These are phyloP conservation scores for Irena cyanogastra DNA, from an alignment of 2,113 vertebrate genomes.

Conservation along the genomic window DNA sequence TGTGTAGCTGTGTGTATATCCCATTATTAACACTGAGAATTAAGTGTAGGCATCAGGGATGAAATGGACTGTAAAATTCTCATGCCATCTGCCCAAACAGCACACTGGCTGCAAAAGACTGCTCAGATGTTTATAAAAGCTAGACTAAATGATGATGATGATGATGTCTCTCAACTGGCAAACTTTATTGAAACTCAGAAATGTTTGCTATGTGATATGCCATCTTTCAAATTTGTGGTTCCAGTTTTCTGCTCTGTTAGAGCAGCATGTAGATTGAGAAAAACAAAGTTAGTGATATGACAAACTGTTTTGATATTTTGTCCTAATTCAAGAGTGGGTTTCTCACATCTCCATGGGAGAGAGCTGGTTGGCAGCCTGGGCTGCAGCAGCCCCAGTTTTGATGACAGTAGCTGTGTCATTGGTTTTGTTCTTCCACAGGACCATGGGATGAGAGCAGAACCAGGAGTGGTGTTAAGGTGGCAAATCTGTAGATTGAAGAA, in stretches of 20 bases:
- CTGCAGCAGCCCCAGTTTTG: not conserved
- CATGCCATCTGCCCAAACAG: not conserved
- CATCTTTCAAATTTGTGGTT: not conserved
- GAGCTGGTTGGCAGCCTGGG: not conserved
- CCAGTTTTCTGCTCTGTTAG: not conserved
- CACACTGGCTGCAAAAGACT: not conserved
- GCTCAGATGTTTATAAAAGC: not conserved
- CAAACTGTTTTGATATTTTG: not conserved
- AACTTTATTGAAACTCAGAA: not conserved
- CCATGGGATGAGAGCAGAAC: not conserved
- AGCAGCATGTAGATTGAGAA: not conserved
- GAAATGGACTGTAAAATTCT: not conserved
- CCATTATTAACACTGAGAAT: not conserved
- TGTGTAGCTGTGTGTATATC: not conserved
- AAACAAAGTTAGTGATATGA: not conserved
- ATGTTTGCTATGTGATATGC: not conserved
- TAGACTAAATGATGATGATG: not conserved
- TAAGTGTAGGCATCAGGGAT: not conserved
- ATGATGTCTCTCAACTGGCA: not conserved
- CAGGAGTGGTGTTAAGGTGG: not conserved
- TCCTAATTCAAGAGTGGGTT: not conserved
- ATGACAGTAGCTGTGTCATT: not conserved
- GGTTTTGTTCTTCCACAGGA: not conserved
- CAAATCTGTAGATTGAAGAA: not conserved
- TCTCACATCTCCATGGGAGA: not conserved